Evolutionary conservation across 92 coral and sea anemone genomes (phyloP).

Genomic region (Pocillopora meandrina): DNA sequence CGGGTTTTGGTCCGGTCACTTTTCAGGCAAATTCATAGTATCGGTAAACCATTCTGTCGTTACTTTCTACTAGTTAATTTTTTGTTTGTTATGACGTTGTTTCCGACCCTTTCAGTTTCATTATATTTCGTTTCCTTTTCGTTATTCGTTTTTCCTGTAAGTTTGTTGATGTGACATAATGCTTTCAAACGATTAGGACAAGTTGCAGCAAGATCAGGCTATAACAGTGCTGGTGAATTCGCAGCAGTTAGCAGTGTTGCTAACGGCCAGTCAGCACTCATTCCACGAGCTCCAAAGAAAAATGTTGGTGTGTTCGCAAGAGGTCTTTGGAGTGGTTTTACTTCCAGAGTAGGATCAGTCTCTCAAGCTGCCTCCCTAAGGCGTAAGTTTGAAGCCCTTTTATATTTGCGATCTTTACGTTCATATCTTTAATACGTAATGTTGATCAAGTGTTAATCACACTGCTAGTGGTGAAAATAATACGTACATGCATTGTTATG

Average conservation of each 20-base stretch:
- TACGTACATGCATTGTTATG: no score
- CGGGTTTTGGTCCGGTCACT: constrained; percentile 38
- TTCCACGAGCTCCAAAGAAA: constrained; percentile 7
- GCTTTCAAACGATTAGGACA: constrained; percentile 25
- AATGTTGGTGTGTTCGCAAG: not conserved
- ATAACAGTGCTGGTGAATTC: constrained; percentile 1
- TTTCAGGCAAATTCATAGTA: constrained; percentile 10
- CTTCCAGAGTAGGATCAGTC: constrained; percentile 21
- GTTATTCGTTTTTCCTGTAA: not conserved
- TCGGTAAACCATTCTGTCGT: constrained; percentile 4
- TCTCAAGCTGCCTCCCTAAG: constrained; percentile 28
- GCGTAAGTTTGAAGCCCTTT: constrained; percentile 20
- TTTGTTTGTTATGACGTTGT: not conserved
- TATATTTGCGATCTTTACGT: no score
- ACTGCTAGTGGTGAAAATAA: no score
- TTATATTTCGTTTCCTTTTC: not conserved
- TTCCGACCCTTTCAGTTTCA: not conserved
- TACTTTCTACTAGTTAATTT: not conserved
- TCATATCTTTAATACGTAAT: no score
- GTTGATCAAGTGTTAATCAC: no score
- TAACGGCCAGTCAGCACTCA: not conserved
- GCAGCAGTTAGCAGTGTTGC: not conserved
- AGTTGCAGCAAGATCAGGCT: constrained; percentile 16
- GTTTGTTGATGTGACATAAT: not conserved
- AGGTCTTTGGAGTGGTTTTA: constrained; percentile 8